Percentiles rank a stretch among this genome's conserved stretches.
phyloP scores from a whole-genome alignment of 2,888 invertebrate species.

The Arctia plantaginis region DNA sequence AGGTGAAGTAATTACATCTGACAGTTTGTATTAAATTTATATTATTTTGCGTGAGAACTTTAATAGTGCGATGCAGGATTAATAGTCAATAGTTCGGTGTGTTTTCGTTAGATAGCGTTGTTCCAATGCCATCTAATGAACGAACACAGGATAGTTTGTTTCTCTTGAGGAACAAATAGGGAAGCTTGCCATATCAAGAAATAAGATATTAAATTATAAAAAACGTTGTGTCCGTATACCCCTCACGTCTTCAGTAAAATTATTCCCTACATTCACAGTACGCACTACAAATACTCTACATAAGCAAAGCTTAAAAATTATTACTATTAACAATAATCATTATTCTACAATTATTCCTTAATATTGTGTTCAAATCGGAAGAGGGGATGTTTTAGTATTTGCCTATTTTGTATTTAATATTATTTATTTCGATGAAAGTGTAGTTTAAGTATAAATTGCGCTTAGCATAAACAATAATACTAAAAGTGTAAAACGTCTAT shows the following conservation, averaged over 20 bases:
- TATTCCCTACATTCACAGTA: constrained; percentile 28
- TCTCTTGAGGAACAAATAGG: background rate
- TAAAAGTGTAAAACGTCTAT: background rate
- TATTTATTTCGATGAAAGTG: constrained; percentile 12
- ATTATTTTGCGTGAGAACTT: background rate
- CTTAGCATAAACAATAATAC: constrained; percentile 20
- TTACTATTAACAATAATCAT: constrained; percentile 23
- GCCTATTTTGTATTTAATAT: constrained; percentile 19
- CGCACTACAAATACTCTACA: constrained; percentile 32
- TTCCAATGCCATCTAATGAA: background rate
- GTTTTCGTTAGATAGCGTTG: background rate
- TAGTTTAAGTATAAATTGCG: constrained; percentile 9
- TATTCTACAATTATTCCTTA: constrained; percentile 29
- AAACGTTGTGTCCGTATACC: background rate
- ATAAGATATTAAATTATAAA: background rate
- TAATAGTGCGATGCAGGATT: background rate
- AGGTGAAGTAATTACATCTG: background rate
- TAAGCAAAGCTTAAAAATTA: constrained; percentile 43
- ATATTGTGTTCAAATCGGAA: constrained; percentile 35
- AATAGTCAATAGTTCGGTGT: background rate
- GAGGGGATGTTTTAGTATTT: constrained; percentile 21
- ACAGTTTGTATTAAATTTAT: background rate
- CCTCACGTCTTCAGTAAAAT: constrained; percentile 20
- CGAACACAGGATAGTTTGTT: background rate
- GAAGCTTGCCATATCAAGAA: background rate